Evolutionary conservation across 2,797 vertebrate genomes (phyloP).

Genomic region (Zenarchopterus dispar): DNA sequence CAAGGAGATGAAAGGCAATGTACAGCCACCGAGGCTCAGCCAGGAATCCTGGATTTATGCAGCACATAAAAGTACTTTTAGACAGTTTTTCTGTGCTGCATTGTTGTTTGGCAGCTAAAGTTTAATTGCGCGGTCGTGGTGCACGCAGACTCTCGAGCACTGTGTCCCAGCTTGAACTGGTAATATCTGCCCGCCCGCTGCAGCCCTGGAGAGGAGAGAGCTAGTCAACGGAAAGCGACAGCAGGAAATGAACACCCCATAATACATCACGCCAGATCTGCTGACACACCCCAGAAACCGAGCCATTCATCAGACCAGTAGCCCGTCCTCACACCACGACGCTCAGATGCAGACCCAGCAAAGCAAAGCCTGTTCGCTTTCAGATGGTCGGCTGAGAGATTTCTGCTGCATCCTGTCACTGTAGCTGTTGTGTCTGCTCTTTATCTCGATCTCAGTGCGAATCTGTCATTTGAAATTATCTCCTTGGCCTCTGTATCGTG

Average conservation of each 20-base stretch:
- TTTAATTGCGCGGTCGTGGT: slow-evolving; percentile 56
- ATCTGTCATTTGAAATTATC: slow-evolving; percentile 28
- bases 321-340: slow-evolving; percentile 25
- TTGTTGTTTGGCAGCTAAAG: slow-evolving; percentile 63
- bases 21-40: slow-evolving; percentile 42
- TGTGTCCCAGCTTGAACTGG: slow-evolving; percentile 62
- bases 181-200: slow-evolving; percentile 45
- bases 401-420: slow-evolving; percentile 6
- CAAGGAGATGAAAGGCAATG: slow-evolving; percentile 55
- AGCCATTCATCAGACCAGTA: slow-evolving; percentile 61
- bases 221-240: slow-evolving; percentile 42
- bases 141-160: slow-evolving; percentile 44
- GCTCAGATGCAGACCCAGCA: slow-evolving; percentile 34
- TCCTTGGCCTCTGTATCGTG: slow-evolving; percentile 25
- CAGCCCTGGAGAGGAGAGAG: slow-evolving; percentile 38
- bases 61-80: slow-evolving; percentile 45
- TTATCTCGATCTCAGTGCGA: slow-evolving; percentile 25
- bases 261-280: slow-evolving; percentile 70
- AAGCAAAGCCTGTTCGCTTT: slow-evolving; percentile 19
- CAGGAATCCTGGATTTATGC: slow-evolving; percentile 55
- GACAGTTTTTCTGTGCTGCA: slow-evolving; percentile 36
- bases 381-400: slow-evolving; percentile 2
- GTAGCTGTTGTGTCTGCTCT: slow-evolving; percentile 8
- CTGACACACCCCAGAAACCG: slow-evolving; percentile 66
- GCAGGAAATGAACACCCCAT: slow-evolving; percentile 63